phyloP scores from a whole-genome alignment of 2,888 invertebrate species.

The Leucoptera coffeella region DNA sequence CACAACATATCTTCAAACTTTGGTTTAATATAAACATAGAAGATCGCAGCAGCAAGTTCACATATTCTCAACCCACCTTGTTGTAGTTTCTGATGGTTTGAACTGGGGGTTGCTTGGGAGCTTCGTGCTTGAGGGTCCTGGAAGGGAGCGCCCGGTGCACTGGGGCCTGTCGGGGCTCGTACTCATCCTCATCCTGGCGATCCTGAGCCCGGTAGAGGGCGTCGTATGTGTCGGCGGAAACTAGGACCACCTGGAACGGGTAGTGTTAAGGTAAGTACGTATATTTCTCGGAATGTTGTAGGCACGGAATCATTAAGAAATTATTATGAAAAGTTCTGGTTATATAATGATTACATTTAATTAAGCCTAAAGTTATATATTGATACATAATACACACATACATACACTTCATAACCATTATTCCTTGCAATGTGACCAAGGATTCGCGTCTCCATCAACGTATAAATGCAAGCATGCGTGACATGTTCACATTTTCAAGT shows the following conservation, averaged over 20 bases:
- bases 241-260: constrained; percentile 35
- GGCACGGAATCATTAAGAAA: no score
- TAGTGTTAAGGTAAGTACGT: neutral
- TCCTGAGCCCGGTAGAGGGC: constrained; percentile 30
- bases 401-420: neutral
- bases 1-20: no score
- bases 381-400: no score
- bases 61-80: constrained; percentile 40
- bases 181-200: constrained; percentile 28
- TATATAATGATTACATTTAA: no score
- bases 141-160: constrained; percentile 12
- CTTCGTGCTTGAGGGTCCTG: constrained; percentile 30
- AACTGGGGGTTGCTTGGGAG: constrained; percentile 65
- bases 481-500: no score
- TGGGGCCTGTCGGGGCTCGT: constrained; percentile 19
- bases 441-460: no score
- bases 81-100: constrained; percentile 81
- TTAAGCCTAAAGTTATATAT: no score
- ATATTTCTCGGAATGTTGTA: no score
- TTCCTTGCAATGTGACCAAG: neutral
- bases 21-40: no score
- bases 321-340: no score
- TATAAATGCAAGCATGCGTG: no score
- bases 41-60: no score
- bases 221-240: constrained; percentile 32